Evolutionary conservation across 2,113 vertebrate genomes (phyloP), one percentile per base, ranked within the genome.

Genomic region (Hyperopisus bebe): DNA sequence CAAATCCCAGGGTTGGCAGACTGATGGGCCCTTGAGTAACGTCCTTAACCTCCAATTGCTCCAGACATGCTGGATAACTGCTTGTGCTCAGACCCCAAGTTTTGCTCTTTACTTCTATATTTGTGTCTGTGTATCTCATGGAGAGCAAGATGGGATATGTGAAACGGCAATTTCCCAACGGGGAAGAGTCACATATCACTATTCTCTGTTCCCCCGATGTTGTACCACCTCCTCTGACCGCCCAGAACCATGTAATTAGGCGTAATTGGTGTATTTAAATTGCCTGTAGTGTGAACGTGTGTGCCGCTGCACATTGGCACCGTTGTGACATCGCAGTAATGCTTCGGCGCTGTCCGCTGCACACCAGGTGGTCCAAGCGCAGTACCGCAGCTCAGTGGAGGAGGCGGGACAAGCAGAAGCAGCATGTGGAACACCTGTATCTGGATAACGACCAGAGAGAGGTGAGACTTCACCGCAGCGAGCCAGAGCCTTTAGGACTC

Each of bases 361-460:
- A 21, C 82, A 11, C 46, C 15, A 99, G 98, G 90, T 99, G 98
- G 98, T 96, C 98, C 1, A 99, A 99, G 94, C 97, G 98, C 92
- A 99, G 98, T 0, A 98, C 98, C 44, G 97, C 98, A 11, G 98
- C 98, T 11, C 98, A 99, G 94, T 99, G 98, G 98, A 97, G 98
- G 91, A 91, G 97, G 92, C 97, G 96, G 91, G 98, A 99, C 93
- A 95, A 98, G 42, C 98, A 99, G 94, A 99, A 98, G 91, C 98
- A 99, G 48, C 98, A 99, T 89, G 97, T 97, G 0, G 98, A 99
- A 92, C 98, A 99, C 92, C 95, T 99, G 88, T 97, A 97, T 91
- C 95, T 99, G 91, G 98, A 99, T 93, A 99, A 99, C 88, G 98
- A 98, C 94, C 98, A 99, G 96, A 96, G 98, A 95, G 98, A 99